A percentile compares a stretch with the other conserved stretches of the same genome.
Evolutionary conservation across 2,113 vertebrate species (phyloP).

Genomic region (Cebidichthys violaceus): DNA sequence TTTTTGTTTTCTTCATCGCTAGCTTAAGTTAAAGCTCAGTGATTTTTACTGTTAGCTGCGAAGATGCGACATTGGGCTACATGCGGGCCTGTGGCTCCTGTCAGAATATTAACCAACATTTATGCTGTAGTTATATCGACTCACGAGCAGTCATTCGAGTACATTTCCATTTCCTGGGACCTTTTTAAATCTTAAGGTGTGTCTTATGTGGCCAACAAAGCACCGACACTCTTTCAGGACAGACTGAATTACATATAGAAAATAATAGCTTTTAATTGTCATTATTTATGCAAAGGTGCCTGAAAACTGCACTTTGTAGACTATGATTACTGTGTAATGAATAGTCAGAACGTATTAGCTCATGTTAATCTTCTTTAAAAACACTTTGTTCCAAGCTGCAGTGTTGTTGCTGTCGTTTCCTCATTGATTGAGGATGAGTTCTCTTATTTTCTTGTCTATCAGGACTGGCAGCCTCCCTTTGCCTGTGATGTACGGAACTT

Average conservation of each 20-base stretch:
- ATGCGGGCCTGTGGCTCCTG: slow-evolving; percentile 36
- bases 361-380: background rate
- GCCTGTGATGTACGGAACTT: slow-evolving; percentile 97
- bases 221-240: background rate
- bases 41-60: slow-evolving; percentile 29
- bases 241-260: background rate
- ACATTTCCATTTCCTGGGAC: background rate
- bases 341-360: background rate
- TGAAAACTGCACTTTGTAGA: background rate
- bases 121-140: background rate
- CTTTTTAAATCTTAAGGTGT: background rate
- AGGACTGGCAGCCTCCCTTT: slow-evolving; percentile 99
- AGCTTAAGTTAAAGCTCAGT: slow-evolving; percentile 23
- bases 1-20: slow-evolving; percentile 46
- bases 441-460: slow-evolving; percentile 45
- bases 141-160: background rate
- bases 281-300: background rate
- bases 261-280: background rate
- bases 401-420: background rate
- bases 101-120: background rate
- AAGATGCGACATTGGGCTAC: slow-evolving; percentile 49
- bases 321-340: background rate
- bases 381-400: background rate
- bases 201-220: background rate
- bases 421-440: background rate